Base-by-base conservation (phyloP, 2,113 vertebrate genomes). In the Austrofundulus limnaeus region DNA sequence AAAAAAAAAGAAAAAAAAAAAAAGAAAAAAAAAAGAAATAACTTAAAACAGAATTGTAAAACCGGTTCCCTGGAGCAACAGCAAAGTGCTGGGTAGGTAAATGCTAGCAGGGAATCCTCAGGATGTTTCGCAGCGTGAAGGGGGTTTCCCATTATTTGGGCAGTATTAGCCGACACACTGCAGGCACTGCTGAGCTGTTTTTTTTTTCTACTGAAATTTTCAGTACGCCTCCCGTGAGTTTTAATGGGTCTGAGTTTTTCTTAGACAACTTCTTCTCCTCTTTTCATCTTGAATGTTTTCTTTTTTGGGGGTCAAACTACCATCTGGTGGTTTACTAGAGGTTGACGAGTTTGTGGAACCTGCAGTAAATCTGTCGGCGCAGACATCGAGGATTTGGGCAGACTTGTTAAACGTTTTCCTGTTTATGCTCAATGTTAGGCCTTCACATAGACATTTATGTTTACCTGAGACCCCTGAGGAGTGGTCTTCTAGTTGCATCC, bases 1-100 rank as follows among this genome's bases (percentile, higher is more conserved):
- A 91, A 91, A 92, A 92, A 91, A 93, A 88, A 28, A 28, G 86
- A 82, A 72, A 19, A 21, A 49, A 89, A 82, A 72, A 19, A 21
- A 49, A 89, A n/a, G n/a, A n/a, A n/a, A n/a, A n/a, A 91, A 91
- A 90, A 77, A 78, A 82, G 77, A 68, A 61, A 85, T 87, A 82
- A 75, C 69, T 75, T 80, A 78, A 8, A 34, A 34, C 43, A 46
- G n/a, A n/a, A 11, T 46, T 46, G 65, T 92, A 87, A 91, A 91
- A 84, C 12, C 49, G 45, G 41, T 58, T 69, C 80, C 31, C 66
- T 24, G 61, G 64, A 67, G 78, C 73, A 46, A 38, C 77, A 61
- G 59, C 72, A 19, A 54, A 31, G 65, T 77, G 77, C 66, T 68
- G 75, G 79, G 78, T 81, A 90, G 91, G 86, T 92, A 85, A 87